Evolutionary conservation across 2,113 vertebrate species (phyloP).

Genomic region (Rhinolophus sinicus): DNA sequence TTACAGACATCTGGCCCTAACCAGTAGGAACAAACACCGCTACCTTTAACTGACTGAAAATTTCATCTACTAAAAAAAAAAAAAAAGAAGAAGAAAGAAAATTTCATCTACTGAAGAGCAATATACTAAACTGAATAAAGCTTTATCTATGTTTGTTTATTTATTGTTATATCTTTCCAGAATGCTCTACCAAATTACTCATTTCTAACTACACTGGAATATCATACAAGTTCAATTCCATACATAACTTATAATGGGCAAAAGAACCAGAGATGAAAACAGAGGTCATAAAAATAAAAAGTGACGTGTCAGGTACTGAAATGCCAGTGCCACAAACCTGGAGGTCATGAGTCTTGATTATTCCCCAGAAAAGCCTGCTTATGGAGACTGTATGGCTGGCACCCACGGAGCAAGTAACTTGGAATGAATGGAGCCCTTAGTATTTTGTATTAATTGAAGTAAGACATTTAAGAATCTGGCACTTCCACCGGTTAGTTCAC

Average conservation of each 20-base stretch:
- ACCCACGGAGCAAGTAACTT: conserved; percentile 74
- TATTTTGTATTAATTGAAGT: conserved; percentile 78
- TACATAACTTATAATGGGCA: not conserved
- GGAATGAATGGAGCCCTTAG: conserved; percentile 81
- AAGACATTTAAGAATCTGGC: conserved; percentile 73
- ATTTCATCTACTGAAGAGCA: conserved; percentile 23
- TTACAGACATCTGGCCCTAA: conserved; percentile 2
- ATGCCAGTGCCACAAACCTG: conserved; percentile 55
- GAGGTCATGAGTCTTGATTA: conserved; percentile 72
- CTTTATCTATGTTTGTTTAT: not conserved
- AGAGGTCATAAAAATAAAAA: conserved; percentile 48
- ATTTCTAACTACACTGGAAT: not conserved
- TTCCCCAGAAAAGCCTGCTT: conserved; percentile 64
- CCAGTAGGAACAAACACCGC: not conserved
- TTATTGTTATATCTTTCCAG: conserved; percentile 27
- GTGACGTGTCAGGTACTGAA: conserved; percentile 54
- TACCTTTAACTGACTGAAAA: conserved; percentile 31
- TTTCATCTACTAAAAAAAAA: conserved; percentile 8
- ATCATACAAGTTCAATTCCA: not conserved
- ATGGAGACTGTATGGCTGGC: conserved; percentile 80
- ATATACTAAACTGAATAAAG: not conserved
- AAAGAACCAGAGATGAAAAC: conserved; percentile 25
- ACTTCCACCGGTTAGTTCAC: conserved; percentile 50
- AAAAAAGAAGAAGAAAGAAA: too few relatives aligned
- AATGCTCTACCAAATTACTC: conserved; percentile 8